Percentiles rank a stretch among this genome's conserved stretches.
Conservation (phyloP, 1,140 invertebrate species). For the Drosophila albomicans region DNA sequence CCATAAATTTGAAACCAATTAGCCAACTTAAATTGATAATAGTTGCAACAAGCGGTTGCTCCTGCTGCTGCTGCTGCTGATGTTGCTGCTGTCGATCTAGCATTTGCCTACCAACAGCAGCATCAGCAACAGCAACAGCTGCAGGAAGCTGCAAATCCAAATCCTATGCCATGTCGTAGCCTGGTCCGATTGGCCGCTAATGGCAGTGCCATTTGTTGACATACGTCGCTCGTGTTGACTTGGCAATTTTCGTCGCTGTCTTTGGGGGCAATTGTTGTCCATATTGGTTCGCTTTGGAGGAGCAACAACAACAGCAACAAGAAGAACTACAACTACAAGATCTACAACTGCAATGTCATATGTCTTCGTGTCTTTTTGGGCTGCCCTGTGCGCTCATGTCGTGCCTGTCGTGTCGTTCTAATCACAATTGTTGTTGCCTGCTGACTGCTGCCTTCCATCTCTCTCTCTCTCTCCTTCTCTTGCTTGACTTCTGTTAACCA, state of each 20-base stretch:
- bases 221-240: constrained; percentile 80
- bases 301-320: constrained; percentile 20
- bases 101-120: constrained; percentile 64
- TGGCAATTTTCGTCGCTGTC: constrained; percentile 64
- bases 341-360: constrained; percentile 58
- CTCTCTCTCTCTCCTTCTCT: background rate
- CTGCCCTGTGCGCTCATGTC: constrained; percentile 62
- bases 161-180: constrained; percentile 16
- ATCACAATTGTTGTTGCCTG: constrained; percentile 71
- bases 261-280: constrained; percentile 70
- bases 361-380: constrained; percentile 48
- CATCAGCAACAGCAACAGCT: background rate
- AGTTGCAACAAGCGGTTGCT: constrained; percentile 57
- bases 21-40: constrained; percentile 85
- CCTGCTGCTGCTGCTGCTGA: constrained; percentile 19
- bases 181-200: constrained; percentile 62
- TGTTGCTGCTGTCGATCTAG: constrained; percentile 43
- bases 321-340: background rate
- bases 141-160: constrained; percentile 50
- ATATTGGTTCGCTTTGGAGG: constrained; percentile 60
- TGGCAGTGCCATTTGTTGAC: constrained; percentile 79
- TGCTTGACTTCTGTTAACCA: constrained; percentile 32
- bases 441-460: background rate
- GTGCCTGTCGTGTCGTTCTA: constrained; percentile 82
- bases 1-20: constrained; percentile 85